phyloP scores from a whole-genome alignment of 92 coral and sea anemone species.

The Epizoanthus stellaris region DNA sequence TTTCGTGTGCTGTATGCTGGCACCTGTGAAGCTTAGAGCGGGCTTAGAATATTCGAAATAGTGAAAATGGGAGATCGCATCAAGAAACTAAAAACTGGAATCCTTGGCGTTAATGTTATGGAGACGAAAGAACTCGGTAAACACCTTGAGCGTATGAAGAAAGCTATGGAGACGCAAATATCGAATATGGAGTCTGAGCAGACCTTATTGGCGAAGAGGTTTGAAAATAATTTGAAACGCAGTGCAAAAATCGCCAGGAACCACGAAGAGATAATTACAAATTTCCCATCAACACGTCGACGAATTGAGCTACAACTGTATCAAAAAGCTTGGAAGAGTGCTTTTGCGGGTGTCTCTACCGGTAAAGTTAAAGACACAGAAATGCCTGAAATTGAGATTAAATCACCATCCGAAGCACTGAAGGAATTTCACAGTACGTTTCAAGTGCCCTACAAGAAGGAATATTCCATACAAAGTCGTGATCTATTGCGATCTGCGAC shows the following conservation, averaged over 20 bases:
- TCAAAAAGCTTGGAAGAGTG: slow-evolving; percentile 22
- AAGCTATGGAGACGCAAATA: slow-evolving; percentile 65
- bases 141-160: slow-evolving; percentile 63
- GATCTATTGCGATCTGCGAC: slow-evolving; percentile 75
- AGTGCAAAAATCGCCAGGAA: slow-evolving; percentile 77
- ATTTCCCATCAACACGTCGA: slow-evolving; percentile 62
- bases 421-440: slow-evolving; percentile 74
- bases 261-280: slow-evolving; percentile 67
- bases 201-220: slow-evolving; percentile 66
- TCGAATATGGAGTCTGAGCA: slow-evolving; percentile 72
- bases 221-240: slow-evolving; percentile 67
- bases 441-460: slow-evolving; percentile 84
- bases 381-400: background rate
- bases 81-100: slow-evolving; percentile 67
- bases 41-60: background rate
- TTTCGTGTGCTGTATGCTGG: background rate
- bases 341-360: slow-evolving; percentile 17
- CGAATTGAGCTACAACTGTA: slow-evolving; percentile 43
- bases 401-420: slow-evolving; percentile 59
- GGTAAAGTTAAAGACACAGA: background rate
- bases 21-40: background rate
- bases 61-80: slow-evolving; percentile 71
- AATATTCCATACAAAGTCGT: slow-evolving; percentile 65
- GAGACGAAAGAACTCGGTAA: slow-evolving; percentile 64
- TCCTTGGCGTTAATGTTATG: slow-evolving; percentile 79